Evolutionary conservation across 2,797 vertebrate genomes (phyloP).

Genomic region (Spondyliosoma cantharus): DNA sequence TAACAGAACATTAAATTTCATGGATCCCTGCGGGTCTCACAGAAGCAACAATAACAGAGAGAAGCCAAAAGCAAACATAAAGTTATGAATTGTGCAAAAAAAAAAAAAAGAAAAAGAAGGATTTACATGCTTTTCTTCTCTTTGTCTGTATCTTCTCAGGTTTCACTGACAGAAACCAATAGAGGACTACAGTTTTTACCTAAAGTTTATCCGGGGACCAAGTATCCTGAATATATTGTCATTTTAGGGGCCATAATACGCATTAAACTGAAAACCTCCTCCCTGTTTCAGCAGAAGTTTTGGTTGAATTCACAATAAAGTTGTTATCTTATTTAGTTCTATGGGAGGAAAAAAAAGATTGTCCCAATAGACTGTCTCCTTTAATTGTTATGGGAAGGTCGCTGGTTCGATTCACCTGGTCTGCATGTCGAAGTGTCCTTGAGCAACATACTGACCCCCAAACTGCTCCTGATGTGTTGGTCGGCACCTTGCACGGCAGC

Average conservation of each 20-base stretch:
- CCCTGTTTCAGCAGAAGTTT: too few relatives aligned
- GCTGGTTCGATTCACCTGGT: too few relatives aligned
- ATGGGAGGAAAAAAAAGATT: too few relatives aligned
- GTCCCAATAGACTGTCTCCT: too few relatives aligned
- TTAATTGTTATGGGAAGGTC: too few relatives aligned
- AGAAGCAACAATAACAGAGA: constrained; percentile 51
- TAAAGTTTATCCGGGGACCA: not conserved
- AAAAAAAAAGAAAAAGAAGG: not conserved
- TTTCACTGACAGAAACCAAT: not conserved
- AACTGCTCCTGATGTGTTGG: too few relatives aligned
- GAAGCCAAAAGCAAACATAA: constrained; percentile 14
- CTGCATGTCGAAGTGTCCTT: too few relatives aligned
- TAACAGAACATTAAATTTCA: constrained; percentile 57
- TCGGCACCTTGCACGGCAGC: too few relatives aligned
- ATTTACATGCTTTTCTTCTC: not conserved
- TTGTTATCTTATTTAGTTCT: too few relatives aligned
- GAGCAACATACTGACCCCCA: too few relatives aligned
- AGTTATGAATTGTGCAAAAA: constrained; percentile 8
- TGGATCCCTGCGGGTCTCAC: constrained; percentile 42
- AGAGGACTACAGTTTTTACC: not conserved
- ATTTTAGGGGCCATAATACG: not conserved
- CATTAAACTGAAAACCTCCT: too few relatives aligned
- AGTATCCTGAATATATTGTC: not conserved
- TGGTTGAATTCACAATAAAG: too few relatives aligned
- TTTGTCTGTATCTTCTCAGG: not conserved